A percentile compares a stretch with the other conserved stretches of the same genome.
Conservation (phyloP, 2,113 vertebrate genomes). For the Perognathus longimembris region DNA sequence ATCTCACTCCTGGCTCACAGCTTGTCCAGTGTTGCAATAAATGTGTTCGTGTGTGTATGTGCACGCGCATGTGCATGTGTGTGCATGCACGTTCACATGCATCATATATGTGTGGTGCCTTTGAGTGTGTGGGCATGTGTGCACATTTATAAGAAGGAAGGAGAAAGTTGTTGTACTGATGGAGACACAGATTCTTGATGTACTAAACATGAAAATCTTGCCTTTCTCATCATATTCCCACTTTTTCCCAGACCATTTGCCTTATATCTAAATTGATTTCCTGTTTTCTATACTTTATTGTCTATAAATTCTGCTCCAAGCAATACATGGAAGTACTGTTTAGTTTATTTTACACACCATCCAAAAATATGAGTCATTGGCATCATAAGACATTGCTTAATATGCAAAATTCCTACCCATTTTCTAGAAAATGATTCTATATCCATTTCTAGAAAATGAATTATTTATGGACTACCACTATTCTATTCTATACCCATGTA, state of each 20-base stretch:
- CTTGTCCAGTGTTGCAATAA: neutral
- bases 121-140: neutral
- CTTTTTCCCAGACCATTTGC: neutral
- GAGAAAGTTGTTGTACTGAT: neutral
- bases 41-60: no score
- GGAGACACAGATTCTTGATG: neutral
- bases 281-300: neutral
- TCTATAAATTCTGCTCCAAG: neutral
- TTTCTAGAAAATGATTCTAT: neutral
- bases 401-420: neutral
- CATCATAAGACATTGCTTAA: neutral
- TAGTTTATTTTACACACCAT: neutral
- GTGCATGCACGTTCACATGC: no score
- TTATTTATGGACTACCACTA: neutral
- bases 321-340: neutral
- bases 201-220: neutral
- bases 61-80: accelerated
- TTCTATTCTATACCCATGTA: neutral
- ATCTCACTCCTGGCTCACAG: neutral
- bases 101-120: neutral
- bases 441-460: neutral
- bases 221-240: neutral
- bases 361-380: neutral
- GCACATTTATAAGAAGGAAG: no score
- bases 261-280: neutral